A percentile compares a stretch with the other conserved stretches of the same genome.
These are phyloP conservation scores for Coreius guichenoti DNA, from an alignment of 2,797 vertebrate genomes.

Conservation along the genomic window DNA sequence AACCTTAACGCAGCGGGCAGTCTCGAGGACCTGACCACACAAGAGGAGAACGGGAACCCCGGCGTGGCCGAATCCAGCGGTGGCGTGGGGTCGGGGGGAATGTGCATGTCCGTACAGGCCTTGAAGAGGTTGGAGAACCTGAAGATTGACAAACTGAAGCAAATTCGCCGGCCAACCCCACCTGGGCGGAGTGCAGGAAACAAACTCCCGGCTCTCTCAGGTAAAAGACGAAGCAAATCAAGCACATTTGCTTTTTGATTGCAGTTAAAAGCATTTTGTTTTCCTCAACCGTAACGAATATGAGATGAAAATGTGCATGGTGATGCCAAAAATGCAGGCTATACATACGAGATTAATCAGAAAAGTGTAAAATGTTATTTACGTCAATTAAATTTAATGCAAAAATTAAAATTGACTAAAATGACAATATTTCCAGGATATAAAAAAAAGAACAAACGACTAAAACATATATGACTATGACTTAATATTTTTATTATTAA, in stretches of 20 bases:
- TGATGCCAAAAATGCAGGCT: not conserved
- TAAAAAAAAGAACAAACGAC: too few species aligned
- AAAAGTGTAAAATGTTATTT: not conserved
- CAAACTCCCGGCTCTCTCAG: constrained; percentile 88
- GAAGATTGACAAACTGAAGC: constrained; percentile 94
- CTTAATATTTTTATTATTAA: too few species aligned
- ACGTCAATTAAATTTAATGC: not conserved
- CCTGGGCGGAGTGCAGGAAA: constrained; percentile 74
- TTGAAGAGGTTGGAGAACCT: constrained; percentile 93
- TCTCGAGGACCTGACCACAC: constrained; percentile 90
- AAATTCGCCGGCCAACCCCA: constrained; percentile 83
- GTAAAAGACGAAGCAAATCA: constrained; percentile 69
- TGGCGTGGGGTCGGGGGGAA: constrained; percentile 75
- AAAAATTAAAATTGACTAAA: not conserved
- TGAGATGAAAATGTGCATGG: not conserved
- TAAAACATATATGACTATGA: too few species aligned
- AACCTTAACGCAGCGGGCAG: constrained; percentile 92
- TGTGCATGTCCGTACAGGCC: constrained; percentile 88
- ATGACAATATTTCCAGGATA: not conserved
- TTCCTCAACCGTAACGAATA: not conserved
- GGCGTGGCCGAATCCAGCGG: constrained; percentile 73
- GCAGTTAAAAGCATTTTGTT: not conserved
- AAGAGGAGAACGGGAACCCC: constrained; percentile 87
- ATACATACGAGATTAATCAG: too few species aligned
- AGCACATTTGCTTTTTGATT: not conserved